Evolutionary conservation across 2,797 vertebrate species (phyloP).

Genomic region (Emydoidea blandingii): DNA sequence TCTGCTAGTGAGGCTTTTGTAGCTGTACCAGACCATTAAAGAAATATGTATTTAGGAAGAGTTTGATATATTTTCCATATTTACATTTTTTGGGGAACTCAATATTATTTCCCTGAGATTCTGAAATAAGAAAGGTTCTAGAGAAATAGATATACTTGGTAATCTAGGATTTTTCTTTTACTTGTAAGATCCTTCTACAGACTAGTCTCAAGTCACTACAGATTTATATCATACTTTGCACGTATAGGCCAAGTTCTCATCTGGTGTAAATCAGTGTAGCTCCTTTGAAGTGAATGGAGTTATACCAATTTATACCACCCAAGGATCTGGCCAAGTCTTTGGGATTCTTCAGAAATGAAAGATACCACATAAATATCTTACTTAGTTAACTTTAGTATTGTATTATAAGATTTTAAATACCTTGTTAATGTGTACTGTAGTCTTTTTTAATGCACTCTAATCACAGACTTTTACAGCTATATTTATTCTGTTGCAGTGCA

Average conservation of each 20-base stretch:
- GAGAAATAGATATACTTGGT: constrained; percentile 72
- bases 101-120: constrained; percentile 40
- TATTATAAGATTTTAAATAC: constrained; percentile 52
- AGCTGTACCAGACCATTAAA: constrained; percentile 32
- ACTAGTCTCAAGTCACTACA: not conserved
- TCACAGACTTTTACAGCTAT: constrained; percentile 27
- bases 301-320: not conserved
- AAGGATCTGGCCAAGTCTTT: constrained; percentile 24
- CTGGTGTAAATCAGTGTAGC: not conserved
- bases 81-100: constrained; percentile 37
- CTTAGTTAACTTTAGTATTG: constrained; percentile 35
- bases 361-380: constrained; percentile 48
- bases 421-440: constrained; percentile 59
- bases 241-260: not conserved
- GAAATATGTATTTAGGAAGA: constrained; percentile 29
- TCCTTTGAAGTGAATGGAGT: rapidly evolving
- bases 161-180: constrained; percentile 60
- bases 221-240: not conserved
- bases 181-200: constrained; percentile 41
- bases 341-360: constrained; percentile 58
- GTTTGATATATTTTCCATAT: constrained; percentile 59
- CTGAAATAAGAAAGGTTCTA: constrained; percentile 33
- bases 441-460: constrained; percentile 57
- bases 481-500: constrained; percentile 14
- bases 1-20: not conserved